Evolutionary conservation across 2,888 invertebrate genomes (phyloP).

Genomic region (Himalopsyche tibetana): DNA sequence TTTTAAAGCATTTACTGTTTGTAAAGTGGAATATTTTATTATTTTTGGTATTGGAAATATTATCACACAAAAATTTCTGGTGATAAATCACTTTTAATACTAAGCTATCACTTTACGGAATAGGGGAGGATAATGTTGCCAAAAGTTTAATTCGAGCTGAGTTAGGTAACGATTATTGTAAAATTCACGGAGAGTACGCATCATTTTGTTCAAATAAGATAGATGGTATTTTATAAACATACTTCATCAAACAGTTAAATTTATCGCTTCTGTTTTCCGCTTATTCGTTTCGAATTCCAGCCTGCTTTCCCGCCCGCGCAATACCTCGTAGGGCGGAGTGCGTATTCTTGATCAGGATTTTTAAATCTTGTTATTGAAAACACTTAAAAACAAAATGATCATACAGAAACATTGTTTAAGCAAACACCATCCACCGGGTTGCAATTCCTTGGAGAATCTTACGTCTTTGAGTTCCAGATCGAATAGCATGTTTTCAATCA

Average conservation of each 20-base stretch:
- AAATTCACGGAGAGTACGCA: background rate
- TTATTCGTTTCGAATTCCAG: conserved; percentile 32
- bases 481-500: too few species aligned
- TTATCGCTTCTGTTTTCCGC: conserved; percentile 40
- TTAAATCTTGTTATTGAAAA: too few species aligned
- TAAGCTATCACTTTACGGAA: background rate
- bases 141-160: conserved; percentile 13
- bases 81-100: conserved; percentile 11
- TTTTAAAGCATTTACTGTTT: too few species aligned
- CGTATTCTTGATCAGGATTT: background rate
- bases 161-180: conserved; percentile 22
- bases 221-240: conserved; percentile 35
- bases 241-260: conserved; percentile 42
- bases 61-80: background rate
- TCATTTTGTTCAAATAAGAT: conserved; percentile 38
- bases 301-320: conserved; percentile 9
- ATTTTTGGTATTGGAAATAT: background rate
- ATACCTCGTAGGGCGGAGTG: background rate
- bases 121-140: conserved; percentile 4
- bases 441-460: too few species aligned
- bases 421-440: too few species aligned
- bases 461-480: too few species aligned
- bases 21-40: too few species aligned
- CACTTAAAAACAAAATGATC: too few species aligned
- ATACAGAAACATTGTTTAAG: too few species aligned